Base-by-base conservation (phyloP, 2,888 invertebrate species). In the Macaria notata region DNA sequence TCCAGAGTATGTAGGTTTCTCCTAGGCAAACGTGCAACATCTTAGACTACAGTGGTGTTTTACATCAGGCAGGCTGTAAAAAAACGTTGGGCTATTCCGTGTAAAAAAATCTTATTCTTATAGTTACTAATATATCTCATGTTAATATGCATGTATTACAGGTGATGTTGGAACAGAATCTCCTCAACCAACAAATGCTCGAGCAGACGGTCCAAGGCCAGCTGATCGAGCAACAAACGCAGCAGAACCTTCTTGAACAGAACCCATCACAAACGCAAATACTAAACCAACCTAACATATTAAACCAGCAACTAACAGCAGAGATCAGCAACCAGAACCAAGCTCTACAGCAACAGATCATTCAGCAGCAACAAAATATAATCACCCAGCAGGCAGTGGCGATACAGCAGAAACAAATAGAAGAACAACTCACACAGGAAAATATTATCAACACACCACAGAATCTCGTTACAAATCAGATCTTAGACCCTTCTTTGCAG, bases 331-430 rank as follows among this genome's bases (percentile, higher is more conserved):
- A 80, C 49, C 88, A 90, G 76, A 93, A 83, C 75, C 92, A 90
- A 66, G 92, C 84, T 31, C 76, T 93, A 53, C 93, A 93, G 64
- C 93, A 93, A 49, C 84, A 93, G 47, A 91, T 93, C 42, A 85
- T 90, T 39, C 88, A 92, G 70, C 88, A 87, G 59, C 85, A 92
- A 69, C 90, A 92, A 63, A 86, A 81, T 53, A 84, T 91, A 41
- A 86, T 85, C 61, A 81, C 83, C n/a, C 92, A 91, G 43, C 89
- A 90, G 68, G 90, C 90, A 7, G 89, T 81, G 3, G 85, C 88
- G 3, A 88, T 89, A 61, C 92, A 91, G 45, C 92, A 92, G 70
- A 92, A 86, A 69, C 92, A 86, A 68, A 70, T 83, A 7, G 88
- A 88, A 72, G 87, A 87, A 51, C 88, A 86, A 63, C 61, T 85